Conservation (phyloP, 2,888 invertebrate species). For the Epiblema foenella region DNA sequence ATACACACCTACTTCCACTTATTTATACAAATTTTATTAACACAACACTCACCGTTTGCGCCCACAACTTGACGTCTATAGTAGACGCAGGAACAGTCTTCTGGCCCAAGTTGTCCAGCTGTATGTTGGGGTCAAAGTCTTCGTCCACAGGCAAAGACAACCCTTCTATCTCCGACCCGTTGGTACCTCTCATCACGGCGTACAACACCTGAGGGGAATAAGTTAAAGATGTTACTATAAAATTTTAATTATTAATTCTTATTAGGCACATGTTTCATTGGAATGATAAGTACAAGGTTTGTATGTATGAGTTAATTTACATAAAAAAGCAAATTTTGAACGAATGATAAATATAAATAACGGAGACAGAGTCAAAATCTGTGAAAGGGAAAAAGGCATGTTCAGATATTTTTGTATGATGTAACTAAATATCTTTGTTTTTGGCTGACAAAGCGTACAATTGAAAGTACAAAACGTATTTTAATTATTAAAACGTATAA, state of each 20-base stretch:
- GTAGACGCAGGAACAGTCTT: slow-evolving; percentile 76
- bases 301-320: background rate
- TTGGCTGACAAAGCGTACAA: background rate
- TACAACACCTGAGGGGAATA: slow-evolving; percentile 80
- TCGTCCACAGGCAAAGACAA: slow-evolving; percentile 84
- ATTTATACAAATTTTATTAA: too few species aligned
- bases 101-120: slow-evolving; percentile 87
- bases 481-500: too few species aligned
- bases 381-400: too few species aligned
- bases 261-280: too few species aligned
- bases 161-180: slow-evolving; percentile 81
- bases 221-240: background rate
- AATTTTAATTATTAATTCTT: background rate
- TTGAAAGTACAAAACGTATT: background rate
- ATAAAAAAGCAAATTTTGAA: background rate
- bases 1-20: too few species aligned
- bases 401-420: too few species aligned
- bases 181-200: slow-evolving; percentile 85
- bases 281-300: too few species aligned
- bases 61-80: slow-evolving; percentile 81
- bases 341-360: background rate
- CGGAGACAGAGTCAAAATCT: too few species aligned
- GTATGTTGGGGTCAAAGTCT: slow-evolving; percentile 90
- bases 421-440: background rate
- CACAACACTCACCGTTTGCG: slow-evolving; percentile 71